phyloP scores from a whole-genome alignment of 1,140 invertebrate genomes.

The Ganaspis sp. region DNA sequence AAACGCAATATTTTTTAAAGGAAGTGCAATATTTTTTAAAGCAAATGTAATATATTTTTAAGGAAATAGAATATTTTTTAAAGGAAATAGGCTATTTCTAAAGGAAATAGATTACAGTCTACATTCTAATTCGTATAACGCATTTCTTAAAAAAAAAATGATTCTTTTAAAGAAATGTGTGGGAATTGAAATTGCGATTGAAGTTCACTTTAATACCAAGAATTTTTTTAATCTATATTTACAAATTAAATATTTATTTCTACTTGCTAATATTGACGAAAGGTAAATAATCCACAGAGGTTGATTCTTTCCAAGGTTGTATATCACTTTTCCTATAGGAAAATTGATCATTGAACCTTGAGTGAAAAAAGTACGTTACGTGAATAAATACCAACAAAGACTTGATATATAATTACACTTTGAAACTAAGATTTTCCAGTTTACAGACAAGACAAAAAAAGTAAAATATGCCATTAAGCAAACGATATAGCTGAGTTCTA shows the following conservation, averaged over 20 bases:
- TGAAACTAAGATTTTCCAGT: conserved; percentile 14
- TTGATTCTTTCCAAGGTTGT: background rate
- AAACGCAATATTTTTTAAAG: too few relatives aligned
- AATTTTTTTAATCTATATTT: background rate
- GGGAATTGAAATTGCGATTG: too few relatives aligned
- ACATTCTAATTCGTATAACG: too few relatives aligned
- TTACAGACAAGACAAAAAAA: background rate
- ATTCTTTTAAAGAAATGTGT: too few relatives aligned
- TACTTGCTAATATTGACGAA: background rate
- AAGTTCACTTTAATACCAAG: background rate
- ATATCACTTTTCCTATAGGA: background rate
- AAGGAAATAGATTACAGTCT: too few relatives aligned
- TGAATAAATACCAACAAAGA: background rate
- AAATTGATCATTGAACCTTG: conserved; percentile 20
- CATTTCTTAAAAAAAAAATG: too few relatives aligned
- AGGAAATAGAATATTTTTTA: too few relatives aligned
- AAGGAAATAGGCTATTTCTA: too few relatives aligned
- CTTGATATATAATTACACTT: background rate
- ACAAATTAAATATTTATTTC: conserved; percentile 3
- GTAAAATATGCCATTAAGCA: background rate
- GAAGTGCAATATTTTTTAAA: too few relatives aligned
- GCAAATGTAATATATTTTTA: too few relatives aligned
- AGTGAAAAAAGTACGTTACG: conserved; percentile 4
- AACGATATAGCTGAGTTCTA: background rate
- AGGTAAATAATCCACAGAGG: background rate